A percentile compares a stretch with the other conserved stretches of the same genome.
phyloP scores from a whole-genome alignment of 2,797 vertebrate genomes.

The Urosaurus nigricauda region DNA sequence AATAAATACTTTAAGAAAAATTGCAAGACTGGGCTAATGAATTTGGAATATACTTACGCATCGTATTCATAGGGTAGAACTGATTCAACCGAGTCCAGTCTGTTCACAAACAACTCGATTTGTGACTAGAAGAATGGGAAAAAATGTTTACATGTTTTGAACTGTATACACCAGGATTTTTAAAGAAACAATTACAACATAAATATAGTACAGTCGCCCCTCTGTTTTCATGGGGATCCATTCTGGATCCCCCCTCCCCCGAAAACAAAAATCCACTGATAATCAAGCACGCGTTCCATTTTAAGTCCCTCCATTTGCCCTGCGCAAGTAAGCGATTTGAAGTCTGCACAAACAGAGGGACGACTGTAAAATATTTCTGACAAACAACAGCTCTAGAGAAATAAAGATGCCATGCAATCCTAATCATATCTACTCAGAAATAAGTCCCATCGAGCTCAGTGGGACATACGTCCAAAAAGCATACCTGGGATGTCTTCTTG shows the following conservation, averaged over 20 bases:
- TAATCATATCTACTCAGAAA: not conserved
- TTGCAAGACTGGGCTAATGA: rapidly evolving
- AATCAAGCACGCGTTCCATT: no score
- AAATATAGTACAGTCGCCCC: no score
- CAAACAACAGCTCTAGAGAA: not conserved
- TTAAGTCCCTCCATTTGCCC: no score
- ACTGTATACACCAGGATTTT: not conserved
- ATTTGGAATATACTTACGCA: constrained; percentile 81
- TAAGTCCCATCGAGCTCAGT: not conserved
- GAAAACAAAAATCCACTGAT: no score
- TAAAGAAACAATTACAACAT: not conserved
- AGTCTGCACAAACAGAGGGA: no score
- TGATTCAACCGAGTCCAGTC: constrained; percentile 91
- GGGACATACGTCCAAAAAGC: not conserved
- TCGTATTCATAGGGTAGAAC: constrained; percentile 91
- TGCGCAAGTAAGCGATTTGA: no score
- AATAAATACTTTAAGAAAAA: not conserved
- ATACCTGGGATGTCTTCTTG: not conserved
- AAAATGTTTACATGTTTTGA: not conserved
- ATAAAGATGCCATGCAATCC: not conserved
- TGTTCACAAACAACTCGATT: constrained; percentile 91
- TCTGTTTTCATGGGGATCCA: no score
- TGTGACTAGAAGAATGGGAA: constrained; percentile 74
- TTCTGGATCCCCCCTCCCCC: no score
- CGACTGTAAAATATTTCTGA: not conserved